phyloP scores from a whole-genome alignment of 2,113 vertebrate genomes.

The Nerophis ophidion region DNA sequence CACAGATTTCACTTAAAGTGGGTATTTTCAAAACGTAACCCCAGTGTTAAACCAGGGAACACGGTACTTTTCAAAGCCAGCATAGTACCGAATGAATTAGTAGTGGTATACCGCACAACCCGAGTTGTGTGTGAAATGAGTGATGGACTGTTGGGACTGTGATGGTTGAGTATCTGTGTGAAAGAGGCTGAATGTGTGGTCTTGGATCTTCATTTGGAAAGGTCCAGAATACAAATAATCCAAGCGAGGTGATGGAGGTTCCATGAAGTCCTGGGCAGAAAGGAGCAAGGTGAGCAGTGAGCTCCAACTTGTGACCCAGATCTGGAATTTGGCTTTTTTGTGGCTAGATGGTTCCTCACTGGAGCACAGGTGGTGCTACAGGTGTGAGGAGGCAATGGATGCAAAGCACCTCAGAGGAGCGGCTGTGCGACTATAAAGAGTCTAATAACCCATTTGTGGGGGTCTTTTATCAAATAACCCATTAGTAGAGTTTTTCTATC shows the following conservation, averaged over 20 bases:
- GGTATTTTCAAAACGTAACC: too few species aligned
- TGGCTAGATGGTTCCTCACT: conserved; percentile 32
- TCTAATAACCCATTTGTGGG: too few species aligned
- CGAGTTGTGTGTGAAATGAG: too few species aligned
- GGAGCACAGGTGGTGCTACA: conserved; percentile 41
- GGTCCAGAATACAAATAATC: conserved; percentile 23
- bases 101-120: too few species aligned
- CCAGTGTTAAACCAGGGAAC: too few species aligned
- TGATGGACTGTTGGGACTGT: neutral
- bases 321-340: conserved; percentile 20
- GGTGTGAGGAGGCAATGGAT: conserved; percentile 1
- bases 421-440: too few species aligned
- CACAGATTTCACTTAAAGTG: too few species aligned
- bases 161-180: neutral
- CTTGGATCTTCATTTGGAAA: neutral
- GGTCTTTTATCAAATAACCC: too few species aligned
- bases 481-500: too few species aligned
- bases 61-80: too few species aligned
- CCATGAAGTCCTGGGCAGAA: conserved; percentile 22
- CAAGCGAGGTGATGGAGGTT: conserved; percentile 38
- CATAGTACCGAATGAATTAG: too few species aligned
- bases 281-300: conserved; percentile 17
- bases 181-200: too few species aligned
- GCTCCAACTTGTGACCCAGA: conserved; percentile 14
- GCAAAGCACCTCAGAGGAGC: neutral